Evolutionary conservation across 2,797 vertebrate genomes (phyloP), one percentile per base, ranked within the genome.

Genomic region (Cryptoblepharus egeriae): DNA sequence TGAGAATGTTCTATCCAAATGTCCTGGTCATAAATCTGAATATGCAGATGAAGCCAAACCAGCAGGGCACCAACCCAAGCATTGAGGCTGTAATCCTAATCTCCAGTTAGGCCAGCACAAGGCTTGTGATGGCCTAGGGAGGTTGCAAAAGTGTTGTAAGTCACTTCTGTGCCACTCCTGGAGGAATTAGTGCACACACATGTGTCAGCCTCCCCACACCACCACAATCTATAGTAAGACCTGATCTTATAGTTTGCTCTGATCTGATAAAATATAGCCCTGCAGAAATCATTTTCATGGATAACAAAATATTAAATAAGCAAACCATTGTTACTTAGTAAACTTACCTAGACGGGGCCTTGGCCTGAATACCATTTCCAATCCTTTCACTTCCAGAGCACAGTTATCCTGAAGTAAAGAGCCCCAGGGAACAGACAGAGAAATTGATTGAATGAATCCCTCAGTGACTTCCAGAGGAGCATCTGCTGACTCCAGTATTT

Each of bases 381-480:
- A 93, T 75, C 98, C 98, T 86, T 95, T 98, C 65, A 99, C 96
- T 95, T 98, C 98, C 58, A 99, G 96, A 1, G 97, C 97, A 94
- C 98, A 99, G 91, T 98, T 98, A 87, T 99, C 98, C 91, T 98
- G 98, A 28, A 99, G 96, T 87, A 99, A 95, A 0, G 98, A 97
- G 16, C 98, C 97, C 99, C 99, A 99, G 0, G 98, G 98, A 74
- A 99, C 96, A 1, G 97, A 99, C 65, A 99, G 95, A 76, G 98
- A 98, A 90, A 99, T 99, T n/a, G 97, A 97, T 77, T 98, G 97
- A 91, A 99, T 99, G 92, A 99, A 99, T 72, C 99, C 99, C 82
- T 98, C 96, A 0, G 95, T 98, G 82, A 99, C 98, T 95, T 99
- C 98, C 92, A 99, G 95, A 28, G 99, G 98, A 22, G 98, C 98